A percentile compares a stretch with the other conserved stretches of the same genome.
These are phyloP conservation scores for Cryptops parisi DNA, from an alignment of 2,888 invertebrate genomes.

Conservation along the genomic window DNA sequence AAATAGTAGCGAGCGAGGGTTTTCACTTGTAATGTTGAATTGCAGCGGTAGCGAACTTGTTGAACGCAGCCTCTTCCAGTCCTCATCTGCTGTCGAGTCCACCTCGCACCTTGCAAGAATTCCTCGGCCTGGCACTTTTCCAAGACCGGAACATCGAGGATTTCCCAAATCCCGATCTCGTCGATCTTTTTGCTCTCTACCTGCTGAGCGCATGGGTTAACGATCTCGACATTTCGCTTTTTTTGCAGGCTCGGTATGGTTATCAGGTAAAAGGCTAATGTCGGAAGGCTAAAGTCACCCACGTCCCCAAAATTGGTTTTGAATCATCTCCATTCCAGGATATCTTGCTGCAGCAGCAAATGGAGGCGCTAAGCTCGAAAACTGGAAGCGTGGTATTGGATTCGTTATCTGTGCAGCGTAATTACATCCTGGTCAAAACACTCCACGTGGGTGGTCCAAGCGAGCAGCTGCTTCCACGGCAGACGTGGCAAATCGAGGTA, in stretches of 20 bases:
- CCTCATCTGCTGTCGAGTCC: not conserved
- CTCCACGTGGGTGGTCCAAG: constrained; percentile 6
- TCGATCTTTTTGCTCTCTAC: not conserved
- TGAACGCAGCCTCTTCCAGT: not conserved
- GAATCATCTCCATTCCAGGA: no score
- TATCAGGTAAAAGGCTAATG: no score
- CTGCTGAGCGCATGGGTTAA: constrained; percentile 2
- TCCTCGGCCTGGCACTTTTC: not conserved
- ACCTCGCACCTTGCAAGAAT: not conserved
- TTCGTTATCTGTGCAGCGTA: not conserved
- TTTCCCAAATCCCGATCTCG: not conserved
- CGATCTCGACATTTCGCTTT: constrained; percentile 3
- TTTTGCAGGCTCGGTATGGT: constrained; percentile 4
- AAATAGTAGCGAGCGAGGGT: no score
- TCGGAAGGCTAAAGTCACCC: no score
- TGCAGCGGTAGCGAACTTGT: not conserved
- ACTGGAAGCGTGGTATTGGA: not conserved
- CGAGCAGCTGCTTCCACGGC: not conserved
- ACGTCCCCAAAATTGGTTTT: no score
- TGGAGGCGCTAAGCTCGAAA: not conserved
- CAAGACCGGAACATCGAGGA: not conserved
- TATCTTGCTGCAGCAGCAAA: not conserved
- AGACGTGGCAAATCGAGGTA: not conserved
- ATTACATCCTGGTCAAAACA: constrained; percentile 8
- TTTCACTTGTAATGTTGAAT: no score